phyloP scores from a whole-genome alignment of 1,140 invertebrate species.

The Pomacea maculata region DNA sequence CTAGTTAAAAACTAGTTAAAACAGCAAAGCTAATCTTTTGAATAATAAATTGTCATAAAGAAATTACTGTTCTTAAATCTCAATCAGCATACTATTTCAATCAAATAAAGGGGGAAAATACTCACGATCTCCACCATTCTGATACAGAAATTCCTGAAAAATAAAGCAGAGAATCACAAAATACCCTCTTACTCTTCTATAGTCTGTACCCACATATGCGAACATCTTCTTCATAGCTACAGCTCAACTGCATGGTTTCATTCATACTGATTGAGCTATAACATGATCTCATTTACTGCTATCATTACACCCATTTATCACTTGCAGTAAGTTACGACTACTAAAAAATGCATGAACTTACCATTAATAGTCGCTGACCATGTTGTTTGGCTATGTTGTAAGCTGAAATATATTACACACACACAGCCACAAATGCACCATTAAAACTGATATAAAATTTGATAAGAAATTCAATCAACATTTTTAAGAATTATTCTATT shows the following conservation, averaged over 20 bases:
- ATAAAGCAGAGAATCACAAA: conserved; percentile 2
- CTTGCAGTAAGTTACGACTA: not conserved
- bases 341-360: conserved; percentile 25
- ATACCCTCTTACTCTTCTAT: not conserved
- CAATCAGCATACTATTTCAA: not conserved
- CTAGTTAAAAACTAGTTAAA: too few relatives aligned
- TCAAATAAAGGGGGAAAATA: conserved; percentile 7
- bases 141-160: conserved; percentile 52
- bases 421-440: not conserved
- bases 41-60: not conserved
- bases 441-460: too few relatives aligned
- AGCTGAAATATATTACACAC: conserved; percentile 36
- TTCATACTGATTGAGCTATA: too few relatives aligned
- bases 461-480: too few relatives aligned
- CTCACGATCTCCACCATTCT: conserved; percentile 56
- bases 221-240: too few relatives aligned
- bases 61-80: not conserved
- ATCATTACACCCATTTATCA: too few relatives aligned
- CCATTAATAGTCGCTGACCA: conserved; percentile 52
- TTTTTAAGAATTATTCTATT: too few relatives aligned
- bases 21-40: not conserved
- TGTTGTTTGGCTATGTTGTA: conserved; percentile 47
- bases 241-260: too few relatives aligned
- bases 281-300: too few relatives aligned
- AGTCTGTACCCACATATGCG: not conserved